Evolutionary conservation across 2,888 invertebrate genomes (phyloP).

Genomic region (Brenthis ino): DNA sequence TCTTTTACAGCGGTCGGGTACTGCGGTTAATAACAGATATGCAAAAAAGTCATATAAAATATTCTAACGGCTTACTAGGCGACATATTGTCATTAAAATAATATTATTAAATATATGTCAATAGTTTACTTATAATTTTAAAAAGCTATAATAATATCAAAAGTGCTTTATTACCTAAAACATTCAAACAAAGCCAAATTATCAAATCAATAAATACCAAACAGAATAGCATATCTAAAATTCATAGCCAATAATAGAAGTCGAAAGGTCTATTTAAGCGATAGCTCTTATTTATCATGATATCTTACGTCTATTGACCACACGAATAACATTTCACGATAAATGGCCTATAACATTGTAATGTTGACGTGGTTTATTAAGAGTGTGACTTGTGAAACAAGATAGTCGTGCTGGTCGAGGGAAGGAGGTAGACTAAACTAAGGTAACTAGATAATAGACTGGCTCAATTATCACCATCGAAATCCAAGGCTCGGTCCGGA

Average conservation of each 20-base stretch:
- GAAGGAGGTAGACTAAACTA: not conserved
- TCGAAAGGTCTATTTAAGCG: constrained; percentile 18
- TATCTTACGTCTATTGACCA: constrained; percentile 11
- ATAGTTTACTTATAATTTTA: no score
- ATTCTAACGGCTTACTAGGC: no score
- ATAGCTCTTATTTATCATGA: constrained; percentile 20
- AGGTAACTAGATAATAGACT: no score
- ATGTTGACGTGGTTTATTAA: constrained; percentile 7
- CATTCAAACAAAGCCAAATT: not conserved
- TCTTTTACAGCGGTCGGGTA: no score
- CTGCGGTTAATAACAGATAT: no score
- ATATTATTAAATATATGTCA: no score
- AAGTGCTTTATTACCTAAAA: no score
- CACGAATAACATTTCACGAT: constrained; percentile 18
- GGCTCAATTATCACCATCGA: constrained; percentile 53
- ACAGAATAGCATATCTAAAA: constrained; percentile 16
- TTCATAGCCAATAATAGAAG: constrained; percentile 19
- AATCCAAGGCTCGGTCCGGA: constrained; percentile 47
- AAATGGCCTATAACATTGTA: constrained; percentile 35
- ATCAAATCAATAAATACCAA: constrained; percentile 6
- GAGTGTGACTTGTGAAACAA: no score
- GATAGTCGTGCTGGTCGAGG: no score
- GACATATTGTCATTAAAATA: no score
- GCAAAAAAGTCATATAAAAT: no score
- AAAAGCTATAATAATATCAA: no score